Conservation (phyloP, 2,797 vertebrate genomes). For the Chelidonichthys spinosus region DNA sequence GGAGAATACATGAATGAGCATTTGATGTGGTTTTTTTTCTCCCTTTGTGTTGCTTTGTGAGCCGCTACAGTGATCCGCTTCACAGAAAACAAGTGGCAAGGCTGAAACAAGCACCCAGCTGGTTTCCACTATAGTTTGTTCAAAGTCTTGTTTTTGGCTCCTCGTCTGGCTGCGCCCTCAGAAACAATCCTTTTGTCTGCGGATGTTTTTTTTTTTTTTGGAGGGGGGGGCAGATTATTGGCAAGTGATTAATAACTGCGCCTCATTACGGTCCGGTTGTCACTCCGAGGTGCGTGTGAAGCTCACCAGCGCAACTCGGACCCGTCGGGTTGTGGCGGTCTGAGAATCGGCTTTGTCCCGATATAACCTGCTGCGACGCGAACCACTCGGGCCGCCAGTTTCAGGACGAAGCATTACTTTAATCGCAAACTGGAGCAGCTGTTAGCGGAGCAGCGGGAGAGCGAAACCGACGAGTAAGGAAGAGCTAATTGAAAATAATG, state of each 20-base stretch:
- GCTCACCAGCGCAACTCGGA: slow-evolving; percentile 45
- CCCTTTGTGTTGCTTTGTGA: slow-evolving; percentile 8
- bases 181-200: slow-evolving; percentile 55
- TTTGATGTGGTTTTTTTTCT: not conserved
- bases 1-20: slow-evolving; percentile 35
- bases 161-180: slow-evolving; percentile 21
- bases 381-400: slow-evolving; percentile 23
- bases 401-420: slow-evolving; percentile 22
- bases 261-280: slow-evolving; percentile 50
- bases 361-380: slow-evolving; percentile 35
- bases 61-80: slow-evolving; percentile 17
- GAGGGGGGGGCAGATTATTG: slow-evolving; percentile 51
- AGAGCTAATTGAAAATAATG: slow-evolving; percentile 64
- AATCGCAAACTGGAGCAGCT: slow-evolving; percentile 16
- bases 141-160: slow-evolving; percentile 47
- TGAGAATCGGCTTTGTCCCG: slow-evolving; percentile 37
- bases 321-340: slow-evolving; percentile 17
- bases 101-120: slow-evolving; percentile 37
- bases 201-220: slow-evolving; percentile 44
- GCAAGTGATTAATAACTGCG: slow-evolving; percentile 49
- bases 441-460: not conserved
- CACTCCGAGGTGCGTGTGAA: slow-evolving; percentile 29
- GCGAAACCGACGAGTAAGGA: slow-evolving; percentile 25
- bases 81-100: slow-evolving; percentile 34
- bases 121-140: slow-evolving; percentile 35